Base-by-base conservation (phyloP, 2,797 vertebrate genomes). In the Xenopus petersii region DNA sequence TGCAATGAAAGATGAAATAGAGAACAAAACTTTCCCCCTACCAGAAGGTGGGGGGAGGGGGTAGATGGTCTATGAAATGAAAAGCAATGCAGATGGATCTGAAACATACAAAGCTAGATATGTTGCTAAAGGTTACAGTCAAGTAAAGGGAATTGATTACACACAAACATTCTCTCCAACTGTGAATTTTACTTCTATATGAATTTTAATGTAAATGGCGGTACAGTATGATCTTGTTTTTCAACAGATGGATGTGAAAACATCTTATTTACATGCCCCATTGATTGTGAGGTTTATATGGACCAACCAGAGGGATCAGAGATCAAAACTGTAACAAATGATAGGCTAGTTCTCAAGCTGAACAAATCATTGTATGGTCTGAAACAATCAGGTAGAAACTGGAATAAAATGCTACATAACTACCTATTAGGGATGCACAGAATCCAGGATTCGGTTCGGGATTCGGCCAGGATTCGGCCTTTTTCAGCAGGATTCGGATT, bases 311-410 rank as follows among this genome's bases (percentile, higher is more conserved):
- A 65, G 33, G 63, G 63, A 42, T 65, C 47, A 21, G 63, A 47
- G 63, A 65, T 12, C 8, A 64, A 15, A 64, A 17, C 17, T 33
- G 47, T 7, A 48, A 12, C 47, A 48, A 48, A 48, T 48, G 47
- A 48, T 12, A 42, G 21, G 21, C 21, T 21, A 47, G 63, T 64
- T 64, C 16, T 64, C 12, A 48, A 36, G 36, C 36, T 64, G 36
- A 64, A 64, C 1, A 64, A 64, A 36, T 64, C 63, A 64, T 64
- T 64, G 63, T 64, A n/a, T 48, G 63, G 63, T 64, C 33, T 47
- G 36, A 64, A 64, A 46, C 33, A 47, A 36, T 64, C 21, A 21
- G 1, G 21, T 21, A 21, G 21, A 21, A 21, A 21, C 21, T 21
- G 21, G 21, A 21, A 21, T 21, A 1, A 21, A 21, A 21, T 21